A percentile compares a stretch with the other conserved stretches of the same genome.
phyloP scores from a whole-genome alignment of 2,113 vertebrate genomes.

The Platichthys stellatus region DNA sequence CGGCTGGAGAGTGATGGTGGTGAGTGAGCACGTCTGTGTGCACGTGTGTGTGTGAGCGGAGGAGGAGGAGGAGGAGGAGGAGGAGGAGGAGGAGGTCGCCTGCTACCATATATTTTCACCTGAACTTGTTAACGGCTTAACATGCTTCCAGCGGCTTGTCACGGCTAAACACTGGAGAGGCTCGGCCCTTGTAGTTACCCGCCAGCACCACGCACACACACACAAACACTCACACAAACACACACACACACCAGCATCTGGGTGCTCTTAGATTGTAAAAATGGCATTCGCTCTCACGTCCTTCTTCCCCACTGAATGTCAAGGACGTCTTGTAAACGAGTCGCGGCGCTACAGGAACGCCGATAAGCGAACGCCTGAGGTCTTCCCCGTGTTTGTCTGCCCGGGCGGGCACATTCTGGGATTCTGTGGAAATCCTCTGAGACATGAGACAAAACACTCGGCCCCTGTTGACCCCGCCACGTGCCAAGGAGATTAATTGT shows the following conservation, averaged over 20 bases:
- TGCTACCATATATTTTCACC: slow-evolving; percentile 67
- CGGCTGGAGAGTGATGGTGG: neutral
- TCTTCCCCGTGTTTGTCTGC: slow-evolving; percentile 6
- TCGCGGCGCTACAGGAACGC: slow-evolving; percentile 48
- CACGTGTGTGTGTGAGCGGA: neutral
- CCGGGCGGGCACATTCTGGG: slow-evolving; percentile 32
- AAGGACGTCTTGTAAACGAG: slow-evolving; percentile 42
- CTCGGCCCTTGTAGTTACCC: slow-evolving; percentile 40
- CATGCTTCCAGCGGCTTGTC: slow-evolving; percentile 58
- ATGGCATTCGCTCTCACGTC: slow-evolving; percentile 1
- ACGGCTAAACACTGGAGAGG: slow-evolving; percentile 64
- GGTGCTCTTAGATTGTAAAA: slow-evolving; percentile 5
- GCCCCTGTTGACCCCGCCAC: slow-evolving; percentile 31
- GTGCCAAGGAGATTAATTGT: slow-evolving; percentile 67
- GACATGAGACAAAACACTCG: slow-evolving; percentile 51
- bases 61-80: too few relatives aligned
- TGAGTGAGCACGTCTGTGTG: neutral
- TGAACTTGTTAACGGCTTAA: slow-evolving; percentile 68
- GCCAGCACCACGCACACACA: slow-evolving; percentile 24
- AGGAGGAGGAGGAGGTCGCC: slow-evolving; percentile 6
- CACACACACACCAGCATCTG: neutral
- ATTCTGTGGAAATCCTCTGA: slow-evolving; percentile 37
- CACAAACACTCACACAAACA: neutral
- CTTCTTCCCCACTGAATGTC: slow-evolving; percentile 36
- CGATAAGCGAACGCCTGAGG: slow-evolving; percentile 53